phyloP scores from a whole-genome alignment of 2,888 invertebrate genomes.

The Melinopterus prodromus region DNA sequence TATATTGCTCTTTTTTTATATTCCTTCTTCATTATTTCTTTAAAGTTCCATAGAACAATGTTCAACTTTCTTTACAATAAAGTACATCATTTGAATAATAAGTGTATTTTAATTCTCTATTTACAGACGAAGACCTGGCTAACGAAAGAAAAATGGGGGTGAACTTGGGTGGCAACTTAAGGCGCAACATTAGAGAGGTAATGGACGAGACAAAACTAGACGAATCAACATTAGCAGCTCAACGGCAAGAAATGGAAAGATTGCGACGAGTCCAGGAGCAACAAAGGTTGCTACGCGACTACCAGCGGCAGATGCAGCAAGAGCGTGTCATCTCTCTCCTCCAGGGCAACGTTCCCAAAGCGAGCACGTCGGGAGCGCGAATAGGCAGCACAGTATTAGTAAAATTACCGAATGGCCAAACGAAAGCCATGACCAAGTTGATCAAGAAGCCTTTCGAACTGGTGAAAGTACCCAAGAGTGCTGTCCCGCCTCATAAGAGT shows the following conservation, averaged over 20 bases:
- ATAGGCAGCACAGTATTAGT: constrained; percentile 60
- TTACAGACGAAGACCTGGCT: constrained; percentile 8
- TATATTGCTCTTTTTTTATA: no score
- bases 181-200: constrained; percentile 91
- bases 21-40: no score
- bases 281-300: constrained; percentile 82
- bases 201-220: constrained; percentile 94
- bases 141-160: constrained; percentile 7
- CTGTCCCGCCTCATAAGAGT: constrained; percentile 40
- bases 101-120: neutral
- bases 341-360: constrained; percentile 68
- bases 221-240: constrained; percentile 90
- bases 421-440: constrained; percentile 59
- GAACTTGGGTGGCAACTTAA: constrained; percentile 65
- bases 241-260: constrained; percentile 91
- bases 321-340: constrained; percentile 76
- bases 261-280: constrained; percentile 85
- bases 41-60: no score
- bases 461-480: constrained; percentile 54
- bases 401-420: constrained; percentile 60
- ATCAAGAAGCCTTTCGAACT: constrained; percentile 58
- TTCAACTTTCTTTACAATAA: no score
- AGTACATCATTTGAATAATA: no score
- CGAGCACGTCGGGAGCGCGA: constrained; percentile 56
- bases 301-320: constrained; percentile 80